Conservation (phyloP, 2,797 vertebrate genomes). For the Intellagama lesueurii region DNA sequence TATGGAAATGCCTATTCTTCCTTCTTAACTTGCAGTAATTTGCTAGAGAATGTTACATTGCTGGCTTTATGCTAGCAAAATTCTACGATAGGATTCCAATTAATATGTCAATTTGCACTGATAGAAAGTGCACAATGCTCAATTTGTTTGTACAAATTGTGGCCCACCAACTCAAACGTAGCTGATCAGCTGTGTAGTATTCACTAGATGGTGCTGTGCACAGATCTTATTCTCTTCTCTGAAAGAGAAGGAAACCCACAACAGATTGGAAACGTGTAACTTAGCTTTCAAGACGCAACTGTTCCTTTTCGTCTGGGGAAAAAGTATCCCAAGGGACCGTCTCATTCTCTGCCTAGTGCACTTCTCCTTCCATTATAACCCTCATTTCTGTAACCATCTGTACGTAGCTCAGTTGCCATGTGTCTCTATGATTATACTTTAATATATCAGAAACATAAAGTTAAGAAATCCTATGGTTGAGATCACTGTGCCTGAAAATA, state of each 20-base stretch:
- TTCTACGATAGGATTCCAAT: too few relatives aligned
- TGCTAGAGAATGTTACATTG: too few relatives aligned
- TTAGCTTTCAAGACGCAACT: background rate
- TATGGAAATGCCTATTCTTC: too few relatives aligned
- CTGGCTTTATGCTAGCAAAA: too few relatives aligned
- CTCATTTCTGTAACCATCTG: background rate
- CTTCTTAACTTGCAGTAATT: too few relatives aligned
- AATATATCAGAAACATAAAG: background rate
- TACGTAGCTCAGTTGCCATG: background rate
- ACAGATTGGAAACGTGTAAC: background rate
- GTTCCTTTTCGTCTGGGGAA: background rate
- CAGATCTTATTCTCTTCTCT: background rate
- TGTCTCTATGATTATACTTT: background rate
- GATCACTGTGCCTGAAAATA: background rate
- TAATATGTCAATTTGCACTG: background rate
- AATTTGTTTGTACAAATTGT: background rate
- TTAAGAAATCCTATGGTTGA: background rate
- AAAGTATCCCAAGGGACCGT: background rate
- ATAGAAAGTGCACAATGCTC: background rate
- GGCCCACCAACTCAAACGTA: background rate
- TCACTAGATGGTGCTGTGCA: conserved; percentile 65
- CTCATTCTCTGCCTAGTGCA: too few relatives aligned
- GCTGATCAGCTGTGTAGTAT: background rate
- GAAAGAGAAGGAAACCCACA: background rate
- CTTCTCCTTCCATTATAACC: too few relatives aligned